phyloP scores from a whole-genome alignment of 2,888 invertebrate species.

The Microdon myrmicae region DNA sequence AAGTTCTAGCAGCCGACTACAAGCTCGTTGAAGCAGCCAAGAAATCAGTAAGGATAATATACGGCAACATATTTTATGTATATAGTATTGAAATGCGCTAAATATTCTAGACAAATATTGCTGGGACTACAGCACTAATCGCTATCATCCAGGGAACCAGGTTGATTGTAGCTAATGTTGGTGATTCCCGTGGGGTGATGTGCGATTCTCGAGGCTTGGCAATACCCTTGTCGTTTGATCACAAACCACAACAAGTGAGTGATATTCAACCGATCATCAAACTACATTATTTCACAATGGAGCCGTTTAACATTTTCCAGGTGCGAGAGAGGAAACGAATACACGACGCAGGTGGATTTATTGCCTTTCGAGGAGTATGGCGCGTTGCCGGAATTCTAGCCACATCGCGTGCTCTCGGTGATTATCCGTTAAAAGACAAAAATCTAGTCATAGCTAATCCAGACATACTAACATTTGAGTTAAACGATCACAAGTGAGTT shows the following conservation, averaged over 20 bases:
- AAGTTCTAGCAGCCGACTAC: slow-evolving; percentile 86
- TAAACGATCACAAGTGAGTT: slow-evolving; percentile 78
- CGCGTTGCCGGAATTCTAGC: slow-evolving; percentile 94
- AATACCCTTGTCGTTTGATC: slow-evolving; percentile 93
- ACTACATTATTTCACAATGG: slow-evolving; percentile 8
- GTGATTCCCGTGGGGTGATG: slow-evolving; percentile 96
- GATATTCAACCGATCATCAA: neutral
- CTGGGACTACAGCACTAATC: slow-evolving; percentile 92
- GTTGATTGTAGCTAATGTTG: slow-evolving; percentile 94
- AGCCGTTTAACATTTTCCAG: slow-evolving; percentile 68
- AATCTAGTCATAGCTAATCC: slow-evolving; percentile 95
- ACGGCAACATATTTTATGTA: neutral
- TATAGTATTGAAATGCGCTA: too few relatives aligned
- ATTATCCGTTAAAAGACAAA: slow-evolving; percentile 93
- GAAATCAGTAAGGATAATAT: slow-evolving; percentile 68
- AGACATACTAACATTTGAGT: slow-evolving; percentile 90
- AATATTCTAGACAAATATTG: slow-evolving; percentile 72
- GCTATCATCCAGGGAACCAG: slow-evolving; percentile 85
- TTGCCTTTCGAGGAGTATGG: slow-evolving; percentile 96
- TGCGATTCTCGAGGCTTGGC: slow-evolving; percentile 90
- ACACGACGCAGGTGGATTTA: slow-evolving; percentile 93
- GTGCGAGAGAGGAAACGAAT: slow-evolving; percentile 90
- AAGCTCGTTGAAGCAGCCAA: slow-evolving; percentile 85
- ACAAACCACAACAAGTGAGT: slow-evolving; percentile 92
- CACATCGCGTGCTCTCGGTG: slow-evolving; percentile 92